These are phyloP conservation scores for Elaeidobius kamerunicus DNA, from an alignment of 2,888 invertebrate species.

Conservation along the genomic window DNA sequence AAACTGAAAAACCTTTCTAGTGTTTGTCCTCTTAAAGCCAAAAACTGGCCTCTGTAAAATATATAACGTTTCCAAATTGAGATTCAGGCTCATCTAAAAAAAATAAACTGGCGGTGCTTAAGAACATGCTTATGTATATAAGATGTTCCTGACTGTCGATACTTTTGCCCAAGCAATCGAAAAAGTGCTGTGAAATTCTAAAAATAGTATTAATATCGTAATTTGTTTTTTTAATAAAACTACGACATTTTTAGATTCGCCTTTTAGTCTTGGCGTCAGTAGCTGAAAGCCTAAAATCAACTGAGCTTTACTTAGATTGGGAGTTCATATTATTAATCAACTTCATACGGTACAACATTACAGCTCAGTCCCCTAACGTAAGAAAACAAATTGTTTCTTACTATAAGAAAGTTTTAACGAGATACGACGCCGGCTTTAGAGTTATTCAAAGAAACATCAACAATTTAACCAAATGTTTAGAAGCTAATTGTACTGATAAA, in stretches of 20 bases:
- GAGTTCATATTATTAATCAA: conserved; percentile 63
- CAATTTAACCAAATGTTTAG: conserved; percentile 16
- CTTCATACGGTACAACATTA: conserved; percentile 67
- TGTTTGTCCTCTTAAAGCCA: too few species aligned
- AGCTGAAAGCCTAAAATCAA: conserved; percentile 70
- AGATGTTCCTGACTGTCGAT: too few species aligned
- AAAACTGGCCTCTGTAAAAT: too few species aligned
- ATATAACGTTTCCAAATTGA: too few species aligned
- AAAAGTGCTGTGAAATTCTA: too few species aligned
- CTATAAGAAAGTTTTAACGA: conserved; percentile 64
- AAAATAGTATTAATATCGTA: too few species aligned
- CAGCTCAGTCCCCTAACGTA: conserved; percentile 64
- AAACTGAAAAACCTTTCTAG: too few species aligned
- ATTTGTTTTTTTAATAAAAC: not conserved
- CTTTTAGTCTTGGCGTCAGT: conserved; percentile 66
- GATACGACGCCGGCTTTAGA: conserved; percentile 53
- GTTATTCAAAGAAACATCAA: conserved; percentile 38
- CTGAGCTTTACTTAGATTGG: conserved; percentile 58
- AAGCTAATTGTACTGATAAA: conserved; percentile 15
- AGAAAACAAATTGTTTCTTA: conserved; percentile 66
- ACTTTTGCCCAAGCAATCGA: too few species aligned
- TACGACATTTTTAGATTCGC: conserved; percentile 54
- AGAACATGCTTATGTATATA: too few species aligned
- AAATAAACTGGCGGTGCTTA: too few species aligned
- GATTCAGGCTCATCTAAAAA: too few species aligned